Evolutionary conservation across 2,797 vertebrate species (phyloP).

Genomic region (Peromyscus aztecus): DNA sequence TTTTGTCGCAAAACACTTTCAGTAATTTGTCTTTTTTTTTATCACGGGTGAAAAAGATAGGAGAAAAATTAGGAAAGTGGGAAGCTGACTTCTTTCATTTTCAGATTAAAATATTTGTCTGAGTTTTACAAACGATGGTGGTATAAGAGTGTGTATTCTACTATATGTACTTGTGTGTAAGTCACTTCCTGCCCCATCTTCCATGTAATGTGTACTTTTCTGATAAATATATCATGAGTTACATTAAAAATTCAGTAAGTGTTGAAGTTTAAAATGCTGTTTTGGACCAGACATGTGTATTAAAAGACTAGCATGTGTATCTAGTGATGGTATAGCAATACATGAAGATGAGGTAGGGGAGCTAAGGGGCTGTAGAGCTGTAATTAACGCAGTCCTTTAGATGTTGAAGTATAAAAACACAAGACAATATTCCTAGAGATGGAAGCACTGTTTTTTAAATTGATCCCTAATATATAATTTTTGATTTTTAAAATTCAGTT

Average conservation of each 20-base stretch:
- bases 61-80: not conserved
- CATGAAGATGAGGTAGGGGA: not conserved
- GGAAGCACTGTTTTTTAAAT: not conserved
- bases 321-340: not conserved
- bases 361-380: not conserved
- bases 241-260: not conserved
- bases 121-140: not conserved
- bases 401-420: not conserved
- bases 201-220: not conserved
- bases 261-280: not conserved
- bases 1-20: too few relatives aligned
- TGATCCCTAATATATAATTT: not conserved
- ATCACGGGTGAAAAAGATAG: not conserved
- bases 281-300: not conserved
- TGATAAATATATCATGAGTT: constrained; percentile 11
- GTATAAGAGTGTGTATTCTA: not conserved
- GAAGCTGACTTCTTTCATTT: not conserved
- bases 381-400: not conserved
- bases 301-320: not conserved
- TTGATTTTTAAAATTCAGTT: not conserved
- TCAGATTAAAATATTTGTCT: not conserved
- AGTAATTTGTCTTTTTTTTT: not conserved
- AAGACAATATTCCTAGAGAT: not conserved
- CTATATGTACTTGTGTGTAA: not conserved
- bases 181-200: not conserved